Conservation (phyloP, 1,140 invertebrate species). For the Habropoda laboriosa region DNA sequence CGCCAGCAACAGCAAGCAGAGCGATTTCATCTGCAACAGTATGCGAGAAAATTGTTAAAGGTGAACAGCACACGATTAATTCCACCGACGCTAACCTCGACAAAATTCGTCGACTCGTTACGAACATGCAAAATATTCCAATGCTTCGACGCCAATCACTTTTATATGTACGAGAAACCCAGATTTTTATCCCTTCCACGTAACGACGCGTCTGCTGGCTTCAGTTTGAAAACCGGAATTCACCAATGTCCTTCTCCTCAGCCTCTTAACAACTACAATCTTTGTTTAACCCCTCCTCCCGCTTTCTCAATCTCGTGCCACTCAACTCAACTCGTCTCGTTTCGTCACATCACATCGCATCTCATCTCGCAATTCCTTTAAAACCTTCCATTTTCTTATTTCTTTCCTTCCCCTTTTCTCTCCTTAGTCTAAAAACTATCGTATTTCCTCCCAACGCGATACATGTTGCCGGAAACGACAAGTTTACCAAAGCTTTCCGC, state of each 20-base stretch:
- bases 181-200: slow-evolving; percentile 20
- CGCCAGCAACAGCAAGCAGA: slow-evolving; percentile 32
- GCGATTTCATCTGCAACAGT: slow-evolving; percentile 62
- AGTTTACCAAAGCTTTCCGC: neutral
- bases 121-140: neutral
- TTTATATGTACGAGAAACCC: slow-evolving; percentile 16
- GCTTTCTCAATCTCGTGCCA: neutral
- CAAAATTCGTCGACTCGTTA: neutral
- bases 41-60: no score
- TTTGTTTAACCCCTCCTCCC: neutral
- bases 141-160: neutral
- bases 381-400: neutral
- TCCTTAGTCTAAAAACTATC: neutral
- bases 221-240: slow-evolving; percentile 32
- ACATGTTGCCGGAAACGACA: neutral
- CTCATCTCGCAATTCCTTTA: no score
- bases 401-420: neutral
- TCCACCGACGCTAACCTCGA: slow-evolving; percentile 17
- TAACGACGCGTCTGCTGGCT: no score
- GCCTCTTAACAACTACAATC: neutral
- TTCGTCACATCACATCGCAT: no score
- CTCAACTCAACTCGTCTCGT: neutral
- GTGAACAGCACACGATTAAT: no score
- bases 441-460: neutral
- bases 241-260: slow-evolving; percentile 5